Base-by-base conservation (phyloP, 2,113 vertebrate genomes). In the Strigops habroptila region DNA sequence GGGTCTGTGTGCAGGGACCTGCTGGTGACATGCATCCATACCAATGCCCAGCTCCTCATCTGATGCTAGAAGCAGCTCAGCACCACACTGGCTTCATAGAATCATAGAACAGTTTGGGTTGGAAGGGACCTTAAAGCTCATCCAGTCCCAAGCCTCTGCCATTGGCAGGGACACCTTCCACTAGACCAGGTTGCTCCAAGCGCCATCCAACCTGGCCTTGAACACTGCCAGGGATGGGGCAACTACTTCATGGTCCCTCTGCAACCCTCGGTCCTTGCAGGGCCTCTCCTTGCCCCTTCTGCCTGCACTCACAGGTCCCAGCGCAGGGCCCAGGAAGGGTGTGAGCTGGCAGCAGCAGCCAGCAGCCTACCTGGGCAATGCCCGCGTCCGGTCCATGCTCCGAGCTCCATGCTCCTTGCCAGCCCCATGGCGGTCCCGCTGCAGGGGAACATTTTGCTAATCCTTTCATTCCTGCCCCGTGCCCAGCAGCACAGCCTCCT, bases 241-340 rank as follows among this genome's bases (percentile, higher is more conserved):
- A 59, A 33, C 33, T 33, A 16, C 57, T 35, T 59, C 60, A 1
- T 1, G 3, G 4, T 51, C 18, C 23, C 35, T 37, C 48, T 33
- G 48, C 69, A 75, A 0, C 22, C 15, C 46, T 17, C 0, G 0
- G 7, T 52, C 60, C 46, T 49, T 18, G 31, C 65, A n/a, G 41
- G 16, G 16, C 7, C 19, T 6, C 51, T 37, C 55, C 0, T 0
- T 59, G 78, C 55, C 37, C 59, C 0, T 0, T 9, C 37, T 67
- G 64, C 70, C 48, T 0, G 0, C 15, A 65, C 85, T 70, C 51
- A 65, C 88, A 53, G 79, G 48, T 23, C 39, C 30, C 86, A 4
- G 14, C 1, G 0, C 4, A 1, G 79, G 63, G 59, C 23, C 23
- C 17, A 6, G 55, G 77, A 53, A 69, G 82, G 52, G 57, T 46